Percentiles rank a stretch among this genome's conserved stretches.
These are phyloP conservation scores for Ceratothoa steindachneri DNA, from an alignment of 2,888 invertebrate genomes.

Conservation along the genomic window DNA sequence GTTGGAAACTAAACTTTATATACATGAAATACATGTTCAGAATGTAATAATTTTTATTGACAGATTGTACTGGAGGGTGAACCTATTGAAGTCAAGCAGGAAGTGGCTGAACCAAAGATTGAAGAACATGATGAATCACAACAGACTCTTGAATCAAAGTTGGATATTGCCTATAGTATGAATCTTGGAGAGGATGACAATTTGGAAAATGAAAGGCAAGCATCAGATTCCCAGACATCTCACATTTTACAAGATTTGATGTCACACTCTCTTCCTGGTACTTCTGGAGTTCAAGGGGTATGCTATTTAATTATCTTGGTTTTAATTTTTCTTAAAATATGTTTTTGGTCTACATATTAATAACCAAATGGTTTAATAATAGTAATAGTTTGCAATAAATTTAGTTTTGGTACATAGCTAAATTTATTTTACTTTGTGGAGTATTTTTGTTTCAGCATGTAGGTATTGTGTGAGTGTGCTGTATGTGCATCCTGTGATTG, in stretches of 20 bases:
- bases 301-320: neutral
- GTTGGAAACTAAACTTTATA: no score
- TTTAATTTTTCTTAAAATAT: neutral
- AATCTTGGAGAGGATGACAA: neutral
- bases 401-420: no score
- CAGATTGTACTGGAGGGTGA: neutral
- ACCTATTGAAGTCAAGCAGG: neutral
- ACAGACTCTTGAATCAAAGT: neutral
- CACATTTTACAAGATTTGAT: slow-evolving; percentile 1
- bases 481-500: no score
- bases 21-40: no score
- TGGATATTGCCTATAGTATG: neutral
- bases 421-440: no score
- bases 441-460: no score
- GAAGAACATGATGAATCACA: neutral
- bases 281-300: slow-evolving; percentile 9
- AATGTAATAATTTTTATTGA: no score
- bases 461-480: no score
- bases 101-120: neutral
- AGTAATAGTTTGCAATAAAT: no score
- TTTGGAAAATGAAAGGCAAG: neutral
- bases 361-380: no score
- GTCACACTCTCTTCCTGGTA: neutral
- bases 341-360: no score
- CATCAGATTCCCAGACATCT: neutral